Evolutionary conservation across 2,888 invertebrate genomes (phyloP), one percentile per base, ranked within the genome.

Genomic region (Halictus ligatus): DNA sequence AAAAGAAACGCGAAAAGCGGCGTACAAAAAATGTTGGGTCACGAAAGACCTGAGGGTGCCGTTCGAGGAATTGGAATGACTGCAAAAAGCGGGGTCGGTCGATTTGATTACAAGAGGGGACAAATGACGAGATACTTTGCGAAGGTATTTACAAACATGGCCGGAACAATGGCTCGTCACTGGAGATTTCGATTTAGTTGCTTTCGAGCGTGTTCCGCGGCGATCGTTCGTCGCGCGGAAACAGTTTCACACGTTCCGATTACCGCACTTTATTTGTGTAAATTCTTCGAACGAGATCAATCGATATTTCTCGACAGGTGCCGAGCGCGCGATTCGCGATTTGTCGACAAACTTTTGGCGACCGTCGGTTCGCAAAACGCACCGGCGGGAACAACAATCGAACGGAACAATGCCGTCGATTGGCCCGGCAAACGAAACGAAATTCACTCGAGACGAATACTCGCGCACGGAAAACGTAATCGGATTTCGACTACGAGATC

Each of bases 251-350:
- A 18, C 67, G 35, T 40, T 67, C 67, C 1, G 64, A 29, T 64
- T 29, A 18, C 35, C 8, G 40, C 67, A 10, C 21, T 40, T 69
- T 69, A 21, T 69, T 69, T 40, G 21, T 40, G 67, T 18, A 69
- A 69, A 69, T 69, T 40, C 73, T 48, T 73, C 0, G 54, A 58
- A 46, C 50, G 35, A 75, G 40, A 43, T 64, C 48, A 73, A 48
- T 67, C 76, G 6, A 35, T 50, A 29, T n/a, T 54, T 21, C 15
- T 10, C 40, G 21, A n/a, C 43, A 10, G 15, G 46, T 25, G 71
- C 75, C 69, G 18, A 71, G 72, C 46, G 72, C 46, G 29, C 18
- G 15, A 35, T 48, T 48, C 60, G 58, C 21, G 29, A 35, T 80
- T 58, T 58, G 25, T 60, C 79, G 54, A 79, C 35, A 46, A 50